Percentiles rank a stretch among this genome's conserved stretches.
These are phyloP conservation scores for Hippolais icterina DNA, from an alignment of 2,113 vertebrate species.

Conservation along the genomic window DNA sequence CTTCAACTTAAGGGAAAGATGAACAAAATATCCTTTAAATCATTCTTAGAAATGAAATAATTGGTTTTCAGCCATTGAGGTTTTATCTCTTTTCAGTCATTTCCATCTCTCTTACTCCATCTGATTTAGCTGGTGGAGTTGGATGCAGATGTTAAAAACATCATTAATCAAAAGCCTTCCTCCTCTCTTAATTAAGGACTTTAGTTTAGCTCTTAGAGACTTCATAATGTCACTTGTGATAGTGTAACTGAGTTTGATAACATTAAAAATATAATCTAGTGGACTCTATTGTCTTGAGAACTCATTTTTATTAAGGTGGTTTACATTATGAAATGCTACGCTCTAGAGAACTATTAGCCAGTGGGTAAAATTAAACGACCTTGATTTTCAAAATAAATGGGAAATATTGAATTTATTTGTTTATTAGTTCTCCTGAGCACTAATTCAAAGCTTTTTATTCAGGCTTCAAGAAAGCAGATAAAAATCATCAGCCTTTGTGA, in stretches of 20 bases:
- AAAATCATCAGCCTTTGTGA: not conserved
- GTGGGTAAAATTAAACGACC: not conserved
- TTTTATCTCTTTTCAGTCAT: not conserved
- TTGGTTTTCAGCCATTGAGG: not conserved
- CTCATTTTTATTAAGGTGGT: not conserved
- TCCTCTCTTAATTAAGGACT: not conserved
- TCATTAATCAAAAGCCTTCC: not conserved
- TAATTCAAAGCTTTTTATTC: not conserved
- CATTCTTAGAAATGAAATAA: not conserved
- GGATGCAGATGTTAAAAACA: not conserved
- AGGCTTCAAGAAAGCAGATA: not conserved
- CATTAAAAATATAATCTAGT: not conserved
- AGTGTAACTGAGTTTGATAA: not conserved
- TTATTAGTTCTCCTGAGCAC: not conserved
- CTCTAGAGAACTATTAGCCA: not conserved
- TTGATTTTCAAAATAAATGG: not conserved
- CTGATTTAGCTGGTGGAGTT: not conserved
- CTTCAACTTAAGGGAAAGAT: not conserved
- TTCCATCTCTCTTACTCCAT: not conserved
- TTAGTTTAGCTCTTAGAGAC: not conserved
- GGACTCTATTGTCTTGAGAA: not conserved
- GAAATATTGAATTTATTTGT: not conserved
- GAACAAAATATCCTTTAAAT: not conserved
- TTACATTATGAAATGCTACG: not conserved
- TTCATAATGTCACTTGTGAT: not conserved